These are phyloP conservation scores for Holothuria leucospilota DNA, from an alignment of 53 echinoderm and acorn worm species.

Conservation along the genomic window DNA sequence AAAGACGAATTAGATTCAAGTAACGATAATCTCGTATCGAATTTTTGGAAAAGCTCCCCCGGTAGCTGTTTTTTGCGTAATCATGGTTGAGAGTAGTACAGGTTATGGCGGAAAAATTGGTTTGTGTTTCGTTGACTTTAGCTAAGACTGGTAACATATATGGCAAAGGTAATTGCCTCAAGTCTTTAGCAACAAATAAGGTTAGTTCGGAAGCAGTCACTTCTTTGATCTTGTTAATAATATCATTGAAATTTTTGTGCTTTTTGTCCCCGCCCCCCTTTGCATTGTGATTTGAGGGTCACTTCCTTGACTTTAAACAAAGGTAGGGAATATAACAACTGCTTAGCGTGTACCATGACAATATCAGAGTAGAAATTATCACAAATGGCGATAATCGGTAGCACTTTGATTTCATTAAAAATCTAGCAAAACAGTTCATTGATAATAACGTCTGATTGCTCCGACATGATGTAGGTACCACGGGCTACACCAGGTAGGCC, in stretches of 20 bases:
- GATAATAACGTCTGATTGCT: background rate
- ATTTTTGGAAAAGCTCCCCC: background rate
- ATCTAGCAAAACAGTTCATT: slow-evolving; percentile 10
- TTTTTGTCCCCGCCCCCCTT: background rate
- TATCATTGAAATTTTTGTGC: background rate
- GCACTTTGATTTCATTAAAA: background rate
- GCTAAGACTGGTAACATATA: background rate
- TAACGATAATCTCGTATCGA: background rate
- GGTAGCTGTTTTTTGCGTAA: background rate
- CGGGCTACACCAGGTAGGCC: background rate
- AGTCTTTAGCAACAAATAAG: background rate
- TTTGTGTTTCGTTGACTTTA: background rate
- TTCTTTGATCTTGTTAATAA: slow-evolving; percentile 3
- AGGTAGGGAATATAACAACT: slow-evolving; percentile 8
- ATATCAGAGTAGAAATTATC: slow-evolving; percentile 10
- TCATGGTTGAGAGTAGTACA: background rate
- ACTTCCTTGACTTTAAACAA: slow-evolving; percentile 1
- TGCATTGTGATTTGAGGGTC: background rate
- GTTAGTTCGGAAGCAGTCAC: background rate
- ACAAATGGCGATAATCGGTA: slow-evolving; percentile 20
- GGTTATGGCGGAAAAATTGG: slow-evolving; percentile 1
- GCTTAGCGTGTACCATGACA: background rate
- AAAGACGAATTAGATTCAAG: no score
- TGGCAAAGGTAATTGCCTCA: slow-evolving; percentile 4
- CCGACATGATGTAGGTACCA: no score